Percentiles rank a stretch among this genome's conserved stretches.
Evolutionary conservation across 2,888 invertebrate genomes (phyloP).

Genomic region (Pristionchus arcanus): DNA sequence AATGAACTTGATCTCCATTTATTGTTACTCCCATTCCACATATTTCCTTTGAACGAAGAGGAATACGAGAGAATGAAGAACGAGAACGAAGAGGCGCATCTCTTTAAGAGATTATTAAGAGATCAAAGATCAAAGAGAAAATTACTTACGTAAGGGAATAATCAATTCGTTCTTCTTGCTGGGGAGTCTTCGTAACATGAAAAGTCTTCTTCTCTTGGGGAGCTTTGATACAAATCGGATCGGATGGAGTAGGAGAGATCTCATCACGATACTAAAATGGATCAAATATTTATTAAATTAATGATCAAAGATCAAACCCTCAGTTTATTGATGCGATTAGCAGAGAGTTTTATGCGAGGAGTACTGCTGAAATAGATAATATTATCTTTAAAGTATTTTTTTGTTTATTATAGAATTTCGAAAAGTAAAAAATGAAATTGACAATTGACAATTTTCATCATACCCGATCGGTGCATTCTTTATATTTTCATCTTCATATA

Average conservation of each 20-base stretch:
- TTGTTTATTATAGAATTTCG: neutral
- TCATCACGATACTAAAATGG: neutral
- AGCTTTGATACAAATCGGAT: neutral
- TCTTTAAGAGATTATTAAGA: neutral
- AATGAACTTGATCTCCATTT: neutral
- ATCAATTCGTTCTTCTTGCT: neutral
- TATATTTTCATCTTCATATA: neutral
- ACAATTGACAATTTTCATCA: too few relatives aligned
- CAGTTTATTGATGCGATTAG: neutral
- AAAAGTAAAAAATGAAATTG: too few relatives aligned
- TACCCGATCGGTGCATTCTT: neutral
- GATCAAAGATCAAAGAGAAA: neutral
- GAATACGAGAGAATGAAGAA: neutral
- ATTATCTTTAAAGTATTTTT: neutral
- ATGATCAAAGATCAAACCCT: constrained; percentile 3
- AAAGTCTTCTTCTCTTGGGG: neutral
- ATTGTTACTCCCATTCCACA: neutral
- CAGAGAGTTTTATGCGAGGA: neutral
- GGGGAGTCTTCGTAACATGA: neutral
- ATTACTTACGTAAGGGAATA: neutral
- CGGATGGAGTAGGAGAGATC: neutral
- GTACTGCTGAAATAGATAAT: neutral
- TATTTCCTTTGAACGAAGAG: neutral
- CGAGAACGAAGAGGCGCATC: neutral
- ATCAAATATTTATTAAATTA: neutral